These are phyloP conservation scores for Cettia cetti DNA, from an alignment of 2,113 vertebrate species.

Conservation along the genomic window DNA sequence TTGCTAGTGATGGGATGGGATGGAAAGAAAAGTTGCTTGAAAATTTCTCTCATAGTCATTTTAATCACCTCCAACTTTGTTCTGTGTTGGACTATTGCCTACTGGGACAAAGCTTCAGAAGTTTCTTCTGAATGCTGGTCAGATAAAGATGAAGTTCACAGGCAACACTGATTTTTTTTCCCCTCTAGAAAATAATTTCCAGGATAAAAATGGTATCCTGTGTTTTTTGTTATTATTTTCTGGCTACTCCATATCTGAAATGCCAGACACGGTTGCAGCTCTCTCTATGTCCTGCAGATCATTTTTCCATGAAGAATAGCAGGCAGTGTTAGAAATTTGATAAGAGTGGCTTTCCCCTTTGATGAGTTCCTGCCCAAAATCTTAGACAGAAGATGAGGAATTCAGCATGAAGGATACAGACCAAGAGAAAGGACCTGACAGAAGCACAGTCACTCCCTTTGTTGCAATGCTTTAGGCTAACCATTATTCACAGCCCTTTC, in stretches of 20 bases:
- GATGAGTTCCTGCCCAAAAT: constrained; percentile 48
- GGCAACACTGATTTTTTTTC: background rate
- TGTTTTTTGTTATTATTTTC: constrained; percentile 34
- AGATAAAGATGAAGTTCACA: background rate
- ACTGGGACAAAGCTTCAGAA: background rate
- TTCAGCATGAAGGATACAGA: constrained; percentile 44
- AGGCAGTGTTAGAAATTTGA: constrained; percentile 37
- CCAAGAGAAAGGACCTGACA: constrained; percentile 40
- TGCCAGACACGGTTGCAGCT: background rate
- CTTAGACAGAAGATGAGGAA: constrained; percentile 34
- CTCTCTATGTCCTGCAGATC: background rate
- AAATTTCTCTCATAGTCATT: background rate
- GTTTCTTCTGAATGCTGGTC: background rate
- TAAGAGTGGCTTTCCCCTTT: constrained; percentile 29
- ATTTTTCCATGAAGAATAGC: constrained; percentile 48
- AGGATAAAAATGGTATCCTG: background rate
- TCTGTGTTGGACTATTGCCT: background rate
- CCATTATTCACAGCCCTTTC: constrained; percentile 62
- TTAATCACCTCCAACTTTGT: background rate
- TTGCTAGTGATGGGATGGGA: background rate
- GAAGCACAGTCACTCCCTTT: constrained; percentile 59
- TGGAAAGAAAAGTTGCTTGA: background rate
- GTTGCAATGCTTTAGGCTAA: constrained; percentile 73
- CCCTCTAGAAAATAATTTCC: background rate
- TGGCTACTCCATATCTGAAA: background rate